Conservation (phyloP, 2,113 vertebrate genomes). For the Panurus biarmicus region DNA sequence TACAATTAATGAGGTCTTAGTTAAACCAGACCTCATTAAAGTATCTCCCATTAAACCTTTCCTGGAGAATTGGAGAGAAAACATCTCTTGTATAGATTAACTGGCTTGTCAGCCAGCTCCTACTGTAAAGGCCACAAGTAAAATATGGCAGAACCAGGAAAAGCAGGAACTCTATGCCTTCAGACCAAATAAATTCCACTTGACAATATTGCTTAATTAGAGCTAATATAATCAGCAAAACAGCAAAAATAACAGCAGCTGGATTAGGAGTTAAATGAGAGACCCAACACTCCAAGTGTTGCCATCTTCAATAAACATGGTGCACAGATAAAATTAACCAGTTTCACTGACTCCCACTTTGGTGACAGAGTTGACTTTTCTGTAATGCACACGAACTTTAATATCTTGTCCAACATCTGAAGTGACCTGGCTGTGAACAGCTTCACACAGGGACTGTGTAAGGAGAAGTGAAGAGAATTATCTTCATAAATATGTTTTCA, state of each 20-base stretch:
- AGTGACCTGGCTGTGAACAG: background rate
- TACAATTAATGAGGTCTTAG: constrained; percentile 27
- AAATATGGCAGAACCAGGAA: background rate
- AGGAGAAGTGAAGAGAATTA: background rate
- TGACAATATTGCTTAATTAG: background rate
- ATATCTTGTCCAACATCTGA: background rate
- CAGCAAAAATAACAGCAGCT: background rate
- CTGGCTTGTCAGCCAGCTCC: constrained; percentile 20
- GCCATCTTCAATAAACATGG: background rate
- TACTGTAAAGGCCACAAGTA: constrained; percentile 25
- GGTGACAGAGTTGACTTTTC: background rate
- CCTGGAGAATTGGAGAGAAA: constrained; percentile 18
- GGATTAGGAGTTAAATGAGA: background rate
- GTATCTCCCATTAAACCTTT: constrained; percentile 24
- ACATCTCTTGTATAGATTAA: constrained; percentile 11
- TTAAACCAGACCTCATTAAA: constrained; percentile 33
- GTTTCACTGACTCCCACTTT: background rate
- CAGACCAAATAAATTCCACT: background rate
- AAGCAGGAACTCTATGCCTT: background rate
- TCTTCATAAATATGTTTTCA: background rate
- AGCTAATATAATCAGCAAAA: background rate
- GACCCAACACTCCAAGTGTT: too few species aligned
- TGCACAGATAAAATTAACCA: background rate
- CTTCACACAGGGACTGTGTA: background rate
- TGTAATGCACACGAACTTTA: background rate